Conservation (phyloP, 2,888 invertebrate genomes). For the Proisotoma minuta region DNA sequence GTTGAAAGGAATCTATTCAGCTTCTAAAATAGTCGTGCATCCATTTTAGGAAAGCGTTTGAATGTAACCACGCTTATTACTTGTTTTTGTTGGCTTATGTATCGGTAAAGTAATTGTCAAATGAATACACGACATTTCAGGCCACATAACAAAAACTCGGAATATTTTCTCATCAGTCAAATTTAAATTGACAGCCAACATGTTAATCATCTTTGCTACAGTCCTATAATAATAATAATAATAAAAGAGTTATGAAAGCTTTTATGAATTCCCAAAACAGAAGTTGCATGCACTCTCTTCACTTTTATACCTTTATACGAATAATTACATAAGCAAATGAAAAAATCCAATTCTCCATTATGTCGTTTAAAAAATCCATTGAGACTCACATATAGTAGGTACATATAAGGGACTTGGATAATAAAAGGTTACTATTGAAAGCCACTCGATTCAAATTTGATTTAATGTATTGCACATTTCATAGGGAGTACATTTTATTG, state of each 20-base stretch:
- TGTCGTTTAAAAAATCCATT: too few species aligned
- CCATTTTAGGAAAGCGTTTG: background rate
- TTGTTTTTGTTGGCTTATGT: slow-evolving; percentile 8
- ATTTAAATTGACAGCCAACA: slow-evolving; percentile 31
- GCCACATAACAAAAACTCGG: slow-evolving; percentile 18
- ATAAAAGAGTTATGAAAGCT: background rate
- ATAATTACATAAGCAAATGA: too few species aligned
- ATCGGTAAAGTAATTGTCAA: background rate
- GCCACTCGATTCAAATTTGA: too few species aligned
- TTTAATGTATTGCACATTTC: too few species aligned
- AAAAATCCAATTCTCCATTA: too few species aligned
- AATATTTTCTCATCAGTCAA: slow-evolving; percentile 35
- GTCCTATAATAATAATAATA: background rate
- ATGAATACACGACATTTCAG: background rate
- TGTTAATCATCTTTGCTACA: slow-evolving; percentile 29
- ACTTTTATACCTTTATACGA: background rate
- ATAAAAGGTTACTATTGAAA: too few species aligned
- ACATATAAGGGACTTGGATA: too few species aligned
- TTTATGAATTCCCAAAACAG: background rate
- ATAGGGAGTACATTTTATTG: too few species aligned
- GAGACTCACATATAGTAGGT: too few species aligned
- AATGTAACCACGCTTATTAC: background rate
- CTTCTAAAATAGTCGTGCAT: background rate
- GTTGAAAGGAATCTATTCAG: background rate
- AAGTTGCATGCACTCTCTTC: background rate